Evolutionary conservation across 2,797 vertebrate genomes (phyloP).

Genomic region (Pipistrellus nathusii): DNA sequence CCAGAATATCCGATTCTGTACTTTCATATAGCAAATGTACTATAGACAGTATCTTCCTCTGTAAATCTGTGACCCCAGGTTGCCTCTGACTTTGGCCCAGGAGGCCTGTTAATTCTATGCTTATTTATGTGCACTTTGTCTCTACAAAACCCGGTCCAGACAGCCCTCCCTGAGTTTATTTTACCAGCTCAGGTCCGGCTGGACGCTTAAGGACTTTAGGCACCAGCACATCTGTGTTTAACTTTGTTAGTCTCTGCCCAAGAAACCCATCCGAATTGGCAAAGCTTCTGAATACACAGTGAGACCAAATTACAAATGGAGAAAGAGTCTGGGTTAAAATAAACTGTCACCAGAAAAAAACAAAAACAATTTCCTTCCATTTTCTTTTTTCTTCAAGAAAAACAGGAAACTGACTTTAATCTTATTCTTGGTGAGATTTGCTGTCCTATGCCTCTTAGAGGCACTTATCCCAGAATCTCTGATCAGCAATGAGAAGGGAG

Average conservation of each 20-base stretch:
- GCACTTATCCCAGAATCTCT: slow-evolving; percentile 79
- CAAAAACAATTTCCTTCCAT: slow-evolving; percentile 79
- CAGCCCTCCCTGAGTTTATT: slow-evolving; percentile 85
- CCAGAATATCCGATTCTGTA: not conserved
- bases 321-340: slow-evolving; percentile 85
- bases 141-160: slow-evolving; percentile 78
- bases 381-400: slow-evolving; percentile 64
- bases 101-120: slow-evolving; percentile 59
- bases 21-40: not conserved
- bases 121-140: slow-evolving; percentile 75
- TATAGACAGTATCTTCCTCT: not conserved
- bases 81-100: slow-evolving; percentile 62
- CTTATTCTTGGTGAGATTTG: slow-evolving; percentile 80
- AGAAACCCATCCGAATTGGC: slow-evolving; percentile 86
- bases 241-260: slow-evolving; percentile 81
- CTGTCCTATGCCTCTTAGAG: slow-evolving; percentile 75
- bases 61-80: not conserved
- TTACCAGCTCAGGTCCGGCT: slow-evolving; percentile 77
- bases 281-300: slow-evolving; percentile 83
- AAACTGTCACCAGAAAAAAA: slow-evolving; percentile 86
- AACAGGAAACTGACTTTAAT: slow-evolving; percentile 76
- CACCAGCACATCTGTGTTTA: slow-evolving; percentile 87
- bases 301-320: slow-evolving; percentile 84
- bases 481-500: slow-evolving; percentile 71
- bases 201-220: slow-evolving; percentile 81